Conservation (phyloP, 1,140 invertebrate species). For the Lepidotrigona ventralis region DNA sequence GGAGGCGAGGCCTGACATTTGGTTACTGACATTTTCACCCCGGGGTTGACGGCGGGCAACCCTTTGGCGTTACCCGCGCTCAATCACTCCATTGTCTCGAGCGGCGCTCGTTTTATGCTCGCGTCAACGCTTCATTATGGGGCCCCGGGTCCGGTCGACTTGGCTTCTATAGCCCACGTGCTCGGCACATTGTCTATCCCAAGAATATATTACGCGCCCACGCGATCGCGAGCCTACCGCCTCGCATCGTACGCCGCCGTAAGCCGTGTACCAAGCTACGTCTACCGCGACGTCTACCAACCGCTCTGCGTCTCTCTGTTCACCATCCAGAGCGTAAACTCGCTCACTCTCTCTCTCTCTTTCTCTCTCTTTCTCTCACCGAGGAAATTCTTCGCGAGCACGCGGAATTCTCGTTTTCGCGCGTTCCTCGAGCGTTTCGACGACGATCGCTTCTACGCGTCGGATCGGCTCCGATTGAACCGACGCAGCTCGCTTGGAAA, state of each 20-base stretch:
- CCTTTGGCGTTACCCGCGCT: slow-evolving; percentile 76
- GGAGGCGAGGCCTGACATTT: slow-evolving; percentile 71
- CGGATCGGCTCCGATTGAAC: background rate
- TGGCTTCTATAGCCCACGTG: slow-evolving; percentile 76
- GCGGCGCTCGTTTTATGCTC: slow-evolving; percentile 76
- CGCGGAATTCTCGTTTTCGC: too few species aligned
- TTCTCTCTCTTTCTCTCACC: too few species aligned
- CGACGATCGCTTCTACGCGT: too few species aligned
- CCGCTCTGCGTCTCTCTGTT: background rate
- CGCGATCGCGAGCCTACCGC: slow-evolving; percentile 59
- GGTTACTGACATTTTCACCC: slow-evolving; percentile 77
- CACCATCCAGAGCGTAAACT: too few species aligned
- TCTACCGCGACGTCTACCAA: background rate
- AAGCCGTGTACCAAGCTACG: background rate
- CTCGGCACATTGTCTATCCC: slow-evolving; percentile 77
- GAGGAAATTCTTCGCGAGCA: too few species aligned
- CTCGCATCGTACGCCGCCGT: background rate
- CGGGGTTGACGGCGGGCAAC: slow-evolving; percentile 75
- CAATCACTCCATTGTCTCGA: slow-evolving; percentile 78
- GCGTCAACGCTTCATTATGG: slow-evolving; percentile 79
- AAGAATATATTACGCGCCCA: slow-evolving; percentile 78
- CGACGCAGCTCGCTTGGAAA: background rate
- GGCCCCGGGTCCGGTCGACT: slow-evolving; percentile 71
- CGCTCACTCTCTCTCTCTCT: too few species aligned
- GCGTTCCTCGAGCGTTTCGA: background rate